phyloP scores from a whole-genome alignment of 2,113 vertebrate species.

The Neoarius graeffei region DNA sequence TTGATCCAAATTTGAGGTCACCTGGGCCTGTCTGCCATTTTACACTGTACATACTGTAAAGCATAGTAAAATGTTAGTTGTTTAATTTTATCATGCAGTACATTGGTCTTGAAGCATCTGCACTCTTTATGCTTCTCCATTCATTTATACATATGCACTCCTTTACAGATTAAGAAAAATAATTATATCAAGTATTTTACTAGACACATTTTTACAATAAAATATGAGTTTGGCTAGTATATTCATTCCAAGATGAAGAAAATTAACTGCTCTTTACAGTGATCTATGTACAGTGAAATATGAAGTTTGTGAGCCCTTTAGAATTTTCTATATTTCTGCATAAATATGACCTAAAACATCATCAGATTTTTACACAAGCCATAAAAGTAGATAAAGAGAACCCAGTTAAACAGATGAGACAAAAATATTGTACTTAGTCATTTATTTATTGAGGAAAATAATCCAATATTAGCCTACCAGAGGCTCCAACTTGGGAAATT shows the following conservation, averaged over 20 bases:
- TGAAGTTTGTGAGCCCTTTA: too few relatives aligned
- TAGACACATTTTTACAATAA: neutral
- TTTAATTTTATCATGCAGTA: neutral
- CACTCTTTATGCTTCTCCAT: neutral
- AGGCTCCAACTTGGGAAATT: too few relatives aligned
- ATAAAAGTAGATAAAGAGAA: too few relatives aligned
- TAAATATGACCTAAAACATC: too few relatives aligned
- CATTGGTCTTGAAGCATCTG: neutral
- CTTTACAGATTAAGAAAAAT: neutral
- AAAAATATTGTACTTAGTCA: too few relatives aligned
- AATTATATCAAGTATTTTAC: neutral
- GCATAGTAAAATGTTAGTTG: neutral
- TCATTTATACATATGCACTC: neutral
- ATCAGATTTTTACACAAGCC: too few relatives aligned
- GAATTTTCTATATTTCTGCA: too few relatives aligned
- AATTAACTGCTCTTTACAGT: neutral
- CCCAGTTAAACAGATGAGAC: too few relatives aligned
- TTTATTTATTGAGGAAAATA: too few relatives aligned
- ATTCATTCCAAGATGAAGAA: neutral
- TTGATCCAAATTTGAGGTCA: neutral
- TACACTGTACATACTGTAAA: neutral
- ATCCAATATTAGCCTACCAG: too few relatives aligned
- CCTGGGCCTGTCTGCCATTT: neutral
- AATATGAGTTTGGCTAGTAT: neutral
- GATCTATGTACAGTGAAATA: neutral